Conservation (phyloP, 2,888 invertebrate species). For the Noctua janthina region DNA sequence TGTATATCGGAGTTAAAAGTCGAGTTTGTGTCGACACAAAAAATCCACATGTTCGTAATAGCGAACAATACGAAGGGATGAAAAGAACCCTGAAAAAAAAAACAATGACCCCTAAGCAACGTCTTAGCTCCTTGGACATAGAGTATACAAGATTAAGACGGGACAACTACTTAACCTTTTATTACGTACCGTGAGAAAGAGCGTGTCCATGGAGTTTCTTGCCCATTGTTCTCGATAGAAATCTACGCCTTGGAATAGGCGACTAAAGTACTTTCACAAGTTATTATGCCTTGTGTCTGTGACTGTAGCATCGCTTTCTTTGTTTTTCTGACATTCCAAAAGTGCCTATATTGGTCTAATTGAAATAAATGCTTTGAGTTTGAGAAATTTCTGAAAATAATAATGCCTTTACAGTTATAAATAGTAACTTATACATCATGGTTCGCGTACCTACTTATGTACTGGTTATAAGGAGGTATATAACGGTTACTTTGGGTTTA, state of each 20-base stretch:
- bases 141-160: slow-evolving; percentile 42
- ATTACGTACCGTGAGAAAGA: neutral
- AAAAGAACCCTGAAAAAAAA: slow-evolving; percentile 75
- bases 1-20: slow-evolving; percentile 38
- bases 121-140: slow-evolving; percentile 74
- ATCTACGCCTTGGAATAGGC: too few relatives aligned
- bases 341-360: too few relatives aligned
- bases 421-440: neutral
- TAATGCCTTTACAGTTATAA: slow-evolving; percentile 8
- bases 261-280: too few relatives aligned
- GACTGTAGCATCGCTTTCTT: too few relatives aligned
- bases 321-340: too few relatives aligned
- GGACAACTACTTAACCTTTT: slow-evolving; percentile 7
- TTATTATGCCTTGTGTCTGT: too few relatives aligned
- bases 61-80: slow-evolving; percentile 78
- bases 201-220: too few relatives aligned
- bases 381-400: slow-evolving; percentile 17
- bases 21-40: slow-evolving; percentile 64
- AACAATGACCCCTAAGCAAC: slow-evolving; percentile 77
- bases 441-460: neutral
- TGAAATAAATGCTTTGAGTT: too few relatives aligned
- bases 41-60: slow-evolving; percentile 74
- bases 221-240: too few relatives aligned
- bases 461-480: neutral
- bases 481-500: slow-evolving; percentile 13